Evolutionary conservation across 2,888 invertebrate genomes (phyloP).

Genomic region (Nomada fucata): DNA sequence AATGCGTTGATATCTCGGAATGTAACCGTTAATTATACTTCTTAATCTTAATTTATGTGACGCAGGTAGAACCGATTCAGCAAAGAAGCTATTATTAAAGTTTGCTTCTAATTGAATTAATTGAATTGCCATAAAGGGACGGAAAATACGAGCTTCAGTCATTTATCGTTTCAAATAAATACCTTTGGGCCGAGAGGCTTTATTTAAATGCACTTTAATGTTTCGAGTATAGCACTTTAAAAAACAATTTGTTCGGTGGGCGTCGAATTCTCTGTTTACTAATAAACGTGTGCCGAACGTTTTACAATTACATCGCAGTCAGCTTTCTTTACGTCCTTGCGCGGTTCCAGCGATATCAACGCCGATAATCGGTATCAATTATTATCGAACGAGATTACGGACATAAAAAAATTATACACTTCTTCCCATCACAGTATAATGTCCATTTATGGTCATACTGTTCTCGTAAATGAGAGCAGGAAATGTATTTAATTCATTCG

Average conservation of each 20-base stretch:
- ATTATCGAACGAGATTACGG: constrained; percentile 1
- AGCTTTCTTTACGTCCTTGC: background rate
- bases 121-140: background rate
- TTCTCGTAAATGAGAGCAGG: too few relatives aligned
- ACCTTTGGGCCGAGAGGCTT: background rate
- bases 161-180: background rate
- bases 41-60: constrained; percentile 11
- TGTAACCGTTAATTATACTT: background rate
- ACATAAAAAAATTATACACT: background rate
- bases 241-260: background rate
- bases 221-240: background rate
- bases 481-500: too few relatives aligned
- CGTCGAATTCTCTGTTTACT: constrained; percentile 33
- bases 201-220: background rate
- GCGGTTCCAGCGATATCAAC: background rate
- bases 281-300: constrained; percentile 27
- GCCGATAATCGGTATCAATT: constrained; percentile 27
- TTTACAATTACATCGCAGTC: constrained; percentile 22
- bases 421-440: background rate
- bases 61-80: background rate
- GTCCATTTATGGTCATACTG: too few relatives aligned
- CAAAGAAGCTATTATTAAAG: too few relatives aligned
- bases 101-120: too few relatives aligned
- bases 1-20: background rate
- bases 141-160: background rate